A percentile compares a stretch with the other conserved stretches of the same genome.
These are phyloP conservation scores for Carposina sasakii DNA, from an alignment of 1,140 invertebrate species.

Conservation along the genomic window DNA sequence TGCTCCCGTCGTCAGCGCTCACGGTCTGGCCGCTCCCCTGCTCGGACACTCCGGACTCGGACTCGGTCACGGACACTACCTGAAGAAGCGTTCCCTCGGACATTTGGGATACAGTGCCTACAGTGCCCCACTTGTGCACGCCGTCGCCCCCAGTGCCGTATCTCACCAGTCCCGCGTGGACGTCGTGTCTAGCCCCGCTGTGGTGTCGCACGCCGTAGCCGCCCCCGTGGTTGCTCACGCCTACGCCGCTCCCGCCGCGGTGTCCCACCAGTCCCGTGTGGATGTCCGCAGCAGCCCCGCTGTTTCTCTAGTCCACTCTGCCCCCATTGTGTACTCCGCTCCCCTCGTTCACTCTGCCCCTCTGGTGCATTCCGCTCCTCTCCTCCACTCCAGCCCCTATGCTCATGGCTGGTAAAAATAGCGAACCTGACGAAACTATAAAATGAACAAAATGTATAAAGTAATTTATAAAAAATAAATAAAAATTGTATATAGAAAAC, in stretches of 20 bases:
- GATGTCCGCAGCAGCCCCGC: slow-evolving; percentile 56
- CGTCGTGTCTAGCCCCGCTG: slow-evolving; percentile 51
- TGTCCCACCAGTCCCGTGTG: slow-evolving; percentile 59
- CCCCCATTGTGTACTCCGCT: slow-evolving; percentile 34
- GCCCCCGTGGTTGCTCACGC: slow-evolving; percentile 43
- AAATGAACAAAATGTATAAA: no score
- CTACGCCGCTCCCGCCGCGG: slow-evolving; percentile 37
- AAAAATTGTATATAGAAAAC: no score
- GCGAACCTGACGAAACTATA: no score
- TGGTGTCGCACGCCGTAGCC: slow-evolving; percentile 41
- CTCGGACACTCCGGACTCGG: no score
- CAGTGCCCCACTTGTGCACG: slow-evolving; percentile 31
- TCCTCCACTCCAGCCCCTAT: no score
- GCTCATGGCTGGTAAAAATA: no score
- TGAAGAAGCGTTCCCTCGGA: neutral
- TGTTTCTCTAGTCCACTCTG: slow-evolving; percentile 42
- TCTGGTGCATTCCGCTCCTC: slow-evolving; percentile 25
- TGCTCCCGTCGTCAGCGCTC: slow-evolving; percentile 21
- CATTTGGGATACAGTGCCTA: slow-evolving; percentile 37
- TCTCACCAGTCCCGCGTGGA: slow-evolving; percentile 62
- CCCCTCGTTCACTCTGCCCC: slow-evolving; percentile 41
- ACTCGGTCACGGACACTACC: slow-evolving; percentile 23
- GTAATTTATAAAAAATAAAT: no score
- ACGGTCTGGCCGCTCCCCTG: slow-evolving; percentile 21
- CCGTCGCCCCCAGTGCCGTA: slow-evolving; percentile 41